phyloP scores from a whole-genome alignment of 2,797 vertebrate genomes.

The Semotilus atromaculatus region DNA sequence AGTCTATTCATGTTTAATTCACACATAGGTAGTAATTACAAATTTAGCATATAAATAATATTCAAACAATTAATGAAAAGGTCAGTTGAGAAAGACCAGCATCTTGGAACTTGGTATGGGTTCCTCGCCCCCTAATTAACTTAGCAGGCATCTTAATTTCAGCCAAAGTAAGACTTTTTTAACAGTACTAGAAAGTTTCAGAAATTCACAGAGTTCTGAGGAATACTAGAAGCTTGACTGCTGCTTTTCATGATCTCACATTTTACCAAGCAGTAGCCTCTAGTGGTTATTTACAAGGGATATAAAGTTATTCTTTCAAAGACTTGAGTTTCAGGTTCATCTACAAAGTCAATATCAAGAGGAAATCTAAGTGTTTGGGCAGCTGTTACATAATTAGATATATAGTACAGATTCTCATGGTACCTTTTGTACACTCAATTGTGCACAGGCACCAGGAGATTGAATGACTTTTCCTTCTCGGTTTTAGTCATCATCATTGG shows the following conservation, averaged over 20 bases:
- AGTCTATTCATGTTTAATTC: slow-evolving; percentile 71
- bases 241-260: slow-evolving; percentile 46
- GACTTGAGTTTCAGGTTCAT: slow-evolving; percentile 38
- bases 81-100: slow-evolving; percentile 45
- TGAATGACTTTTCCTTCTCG: slow-evolving; percentile 36
- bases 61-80: slow-evolving; percentile 25
- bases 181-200: slow-evolving; percentile 60
- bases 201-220: slow-evolving; percentile 62
- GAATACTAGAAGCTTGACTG: slow-evolving; percentile 55
- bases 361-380: slow-evolving; percentile 44
- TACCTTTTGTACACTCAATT: not conserved
- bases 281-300: slow-evolving; percentile 45
- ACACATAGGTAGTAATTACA: slow-evolving; percentile 72
- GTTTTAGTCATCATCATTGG: slow-evolving; percentile 15
- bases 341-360: slow-evolving; percentile 49
- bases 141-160: slow-evolving; percentile 60
- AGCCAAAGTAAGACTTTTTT: slow-evolving; percentile 42
- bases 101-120: slow-evolving; percentile 25
- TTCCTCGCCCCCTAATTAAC: slow-evolving; percentile 44
- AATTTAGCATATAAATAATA: slow-evolving; percentile 62
- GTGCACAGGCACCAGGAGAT: slow-evolving; percentile 21
- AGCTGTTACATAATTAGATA: slow-evolving; percentile 45
- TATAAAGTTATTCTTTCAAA: slow-evolving; percentile 28
- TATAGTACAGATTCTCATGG: slow-evolving; percentile 31
- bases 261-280: slow-evolving; percentile 49